Evolutionary conservation across 2,113 vertebrate species (phyloP).

Genomic region (Paraplagusia blochii): DNA sequence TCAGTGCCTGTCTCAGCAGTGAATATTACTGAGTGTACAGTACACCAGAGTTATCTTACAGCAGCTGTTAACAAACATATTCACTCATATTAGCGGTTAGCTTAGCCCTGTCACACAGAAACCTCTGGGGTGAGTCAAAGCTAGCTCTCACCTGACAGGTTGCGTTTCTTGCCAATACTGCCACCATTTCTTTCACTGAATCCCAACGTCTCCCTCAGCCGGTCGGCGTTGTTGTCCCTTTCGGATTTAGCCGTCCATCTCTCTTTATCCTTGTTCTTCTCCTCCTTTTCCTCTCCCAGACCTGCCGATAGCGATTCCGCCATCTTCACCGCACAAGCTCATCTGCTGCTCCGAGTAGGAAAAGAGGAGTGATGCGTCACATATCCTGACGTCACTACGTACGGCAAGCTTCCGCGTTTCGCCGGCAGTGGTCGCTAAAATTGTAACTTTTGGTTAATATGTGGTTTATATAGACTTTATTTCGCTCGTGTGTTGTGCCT

Average conservation of each 20-base stretch:
- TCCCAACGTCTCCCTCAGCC: slow-evolving; percentile 67
- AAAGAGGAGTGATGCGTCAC: slow-evolving; percentile 48
- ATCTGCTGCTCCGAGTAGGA: slow-evolving; percentile 35
- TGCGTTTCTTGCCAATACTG: slow-evolving; percentile 60
- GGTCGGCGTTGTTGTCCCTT: slow-evolving; percentile 42
- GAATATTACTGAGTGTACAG: not conserved
- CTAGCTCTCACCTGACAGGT: slow-evolving; percentile 75
- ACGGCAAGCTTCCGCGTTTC: accelerated
- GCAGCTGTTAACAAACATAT: not conserved
- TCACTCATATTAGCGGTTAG: slow-evolving; percentile 1
- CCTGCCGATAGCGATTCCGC: slow-evolving; percentile 76
- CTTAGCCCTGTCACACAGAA: slow-evolving; percentile 34
- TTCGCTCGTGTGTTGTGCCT: not conserved
- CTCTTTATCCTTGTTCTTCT: slow-evolving; percentile 66
- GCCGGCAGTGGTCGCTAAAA: slow-evolving; percentile 17
- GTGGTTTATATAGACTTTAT: too few species aligned
- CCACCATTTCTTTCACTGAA: slow-evolving; percentile 70
- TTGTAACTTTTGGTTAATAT: too few species aligned
- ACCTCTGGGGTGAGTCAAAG: not conserved
- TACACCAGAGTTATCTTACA: not conserved
- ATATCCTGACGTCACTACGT: slow-evolving; percentile 51
- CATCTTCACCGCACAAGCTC: slow-evolving; percentile 74
- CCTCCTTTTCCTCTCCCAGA: slow-evolving; percentile 74
- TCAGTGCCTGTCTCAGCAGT: not conserved
- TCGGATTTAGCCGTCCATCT: slow-evolving; percentile 26